Evolutionary conservation across 2,888 invertebrate genomes (phyloP).

Genomic region (Noctuana brunneofusca): DNA sequence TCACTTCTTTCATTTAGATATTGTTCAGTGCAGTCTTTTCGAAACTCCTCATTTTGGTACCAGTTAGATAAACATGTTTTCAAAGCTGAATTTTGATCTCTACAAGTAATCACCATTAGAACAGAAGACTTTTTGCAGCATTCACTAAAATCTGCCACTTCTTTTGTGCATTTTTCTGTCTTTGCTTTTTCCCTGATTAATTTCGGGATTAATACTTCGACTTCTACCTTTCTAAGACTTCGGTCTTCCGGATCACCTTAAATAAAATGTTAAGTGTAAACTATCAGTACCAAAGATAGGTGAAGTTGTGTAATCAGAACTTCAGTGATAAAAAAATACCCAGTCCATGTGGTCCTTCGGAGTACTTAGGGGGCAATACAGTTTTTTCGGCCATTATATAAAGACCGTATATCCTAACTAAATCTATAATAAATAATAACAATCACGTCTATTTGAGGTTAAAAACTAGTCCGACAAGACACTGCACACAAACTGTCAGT

Average conservation of each 20-base stretch:
- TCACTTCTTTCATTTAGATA: slow-evolving; percentile 92
- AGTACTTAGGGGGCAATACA: slow-evolving; percentile 68
- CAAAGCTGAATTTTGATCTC: slow-evolving; percentile 86
- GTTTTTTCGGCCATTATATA: slow-evolving; percentile 47
- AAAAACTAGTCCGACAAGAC: no score
- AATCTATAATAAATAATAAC: background rate
- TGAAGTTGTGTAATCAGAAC: slow-evolving; percentile 13
- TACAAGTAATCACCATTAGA: slow-evolving; percentile 89
- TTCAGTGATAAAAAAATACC: slow-evolving; percentile 58
- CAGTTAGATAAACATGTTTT: slow-evolving; percentile 88
- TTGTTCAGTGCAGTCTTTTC: slow-evolving; percentile 87
- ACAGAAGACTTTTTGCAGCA: slow-evolving; percentile 88
- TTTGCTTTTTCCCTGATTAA: slow-evolving; percentile 93
- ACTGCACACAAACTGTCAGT: no score
- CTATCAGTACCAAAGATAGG: background rate
- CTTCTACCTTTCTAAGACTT: slow-evolving; percentile 93
- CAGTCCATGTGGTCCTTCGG: slow-evolving; percentile 81
- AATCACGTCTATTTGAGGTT: background rate
- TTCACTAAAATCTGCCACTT: slow-evolving; percentile 87
- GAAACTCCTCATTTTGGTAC: slow-evolving; percentile 91
- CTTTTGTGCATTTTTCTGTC: slow-evolving; percentile 88
- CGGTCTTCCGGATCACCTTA: slow-evolving; percentile 93
- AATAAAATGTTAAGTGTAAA: slow-evolving; percentile 41
- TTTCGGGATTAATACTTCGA: slow-evolving; percentile 94
- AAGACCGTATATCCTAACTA: background rate